Conservation (phyloP, 2,797 vertebrate genomes). For the Periparus ater region DNA sequence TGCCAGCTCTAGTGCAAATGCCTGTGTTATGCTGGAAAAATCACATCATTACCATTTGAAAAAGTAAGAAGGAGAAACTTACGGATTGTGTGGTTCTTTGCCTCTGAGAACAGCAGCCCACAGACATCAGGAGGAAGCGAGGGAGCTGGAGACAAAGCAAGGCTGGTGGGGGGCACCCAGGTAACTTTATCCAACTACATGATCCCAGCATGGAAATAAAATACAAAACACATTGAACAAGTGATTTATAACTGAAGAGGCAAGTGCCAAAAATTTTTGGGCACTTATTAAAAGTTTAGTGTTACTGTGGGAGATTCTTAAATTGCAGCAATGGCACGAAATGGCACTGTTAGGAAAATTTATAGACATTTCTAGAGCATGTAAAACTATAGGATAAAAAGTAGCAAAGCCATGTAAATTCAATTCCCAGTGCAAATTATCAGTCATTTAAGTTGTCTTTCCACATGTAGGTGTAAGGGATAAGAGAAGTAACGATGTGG, state of each 20-base stretch:
- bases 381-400: background rate
- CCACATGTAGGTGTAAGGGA: background rate
- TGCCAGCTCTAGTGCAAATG: background rate
- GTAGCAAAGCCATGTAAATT: background rate
- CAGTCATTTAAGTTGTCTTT: background rate
- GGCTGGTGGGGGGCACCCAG: background rate
- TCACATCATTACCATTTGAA: background rate
- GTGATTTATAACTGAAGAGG: background rate
- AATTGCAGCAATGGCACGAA: background rate
- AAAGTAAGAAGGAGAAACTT: background rate
- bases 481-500: background rate
- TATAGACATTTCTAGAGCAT: background rate
- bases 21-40: background rate
- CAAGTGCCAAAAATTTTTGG: background rate
- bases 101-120: background rate
- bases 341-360: background rate
- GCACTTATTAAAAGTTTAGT: background rate
- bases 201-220: background rate
- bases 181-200: background rate
- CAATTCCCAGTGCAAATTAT: background rate
- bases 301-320: background rate
- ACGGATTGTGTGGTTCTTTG: background rate
- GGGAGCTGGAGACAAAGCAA: background rate
- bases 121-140: background rate
- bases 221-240: background rate